Conservation (phyloP, 1,140 invertebrate species). For the Leguminivora glycinivorella region DNA sequence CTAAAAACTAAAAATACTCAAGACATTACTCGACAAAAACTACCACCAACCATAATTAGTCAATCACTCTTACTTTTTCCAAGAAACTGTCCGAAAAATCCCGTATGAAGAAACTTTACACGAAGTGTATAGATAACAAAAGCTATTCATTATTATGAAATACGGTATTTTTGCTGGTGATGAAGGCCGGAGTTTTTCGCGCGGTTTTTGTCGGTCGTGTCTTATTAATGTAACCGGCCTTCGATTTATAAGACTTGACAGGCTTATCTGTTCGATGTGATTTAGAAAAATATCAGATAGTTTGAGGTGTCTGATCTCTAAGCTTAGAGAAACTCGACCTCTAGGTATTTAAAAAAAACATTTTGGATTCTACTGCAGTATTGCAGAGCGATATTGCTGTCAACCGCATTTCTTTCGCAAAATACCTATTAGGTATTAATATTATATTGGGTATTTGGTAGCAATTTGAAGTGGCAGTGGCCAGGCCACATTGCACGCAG, state of each 20-base stretch:
- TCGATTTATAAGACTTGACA: background rate
- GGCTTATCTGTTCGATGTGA: background rate
- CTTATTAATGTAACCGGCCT: background rate
- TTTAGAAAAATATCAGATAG: background rate
- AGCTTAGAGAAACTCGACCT: too few species aligned
- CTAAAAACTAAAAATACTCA: background rate
- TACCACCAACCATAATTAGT: background rate
- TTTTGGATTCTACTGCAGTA: too few species aligned
- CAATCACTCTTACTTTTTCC: background rate
- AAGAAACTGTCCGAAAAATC: constrained; percentile 1
- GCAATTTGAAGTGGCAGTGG: too few species aligned
- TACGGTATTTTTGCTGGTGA: constrained; percentile 1
- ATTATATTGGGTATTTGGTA: too few species aligned
- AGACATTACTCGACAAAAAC: background rate
- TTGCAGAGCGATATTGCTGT: too few species aligned
- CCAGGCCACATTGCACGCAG: too few species aligned
- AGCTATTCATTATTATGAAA: constrained; percentile 25
- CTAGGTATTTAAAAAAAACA: too few species aligned
- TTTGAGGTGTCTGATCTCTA: too few species aligned
- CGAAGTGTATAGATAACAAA: constrained; percentile 24
- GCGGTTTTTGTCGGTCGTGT: background rate
- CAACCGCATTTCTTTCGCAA: too few species aligned
- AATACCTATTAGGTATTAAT: too few species aligned
- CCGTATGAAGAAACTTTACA: constrained; percentile 4
- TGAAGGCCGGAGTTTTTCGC: background rate